phyloP scores from a whole-genome alignment of 2,888 invertebrate genomes.

The Neoascia interrupta region DNA sequence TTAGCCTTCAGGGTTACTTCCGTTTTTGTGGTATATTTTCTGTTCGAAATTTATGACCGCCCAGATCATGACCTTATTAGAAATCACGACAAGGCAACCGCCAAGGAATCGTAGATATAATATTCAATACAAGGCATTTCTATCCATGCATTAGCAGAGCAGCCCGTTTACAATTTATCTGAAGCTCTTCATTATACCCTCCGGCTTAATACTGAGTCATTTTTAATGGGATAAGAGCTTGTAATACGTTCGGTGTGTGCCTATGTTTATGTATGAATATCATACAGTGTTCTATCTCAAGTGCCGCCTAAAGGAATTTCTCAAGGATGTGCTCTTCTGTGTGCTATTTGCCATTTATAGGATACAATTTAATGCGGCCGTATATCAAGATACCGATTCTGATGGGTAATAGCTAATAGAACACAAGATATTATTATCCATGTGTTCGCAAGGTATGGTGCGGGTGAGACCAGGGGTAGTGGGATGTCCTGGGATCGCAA shows the following conservation, averaged over 20 bases:
- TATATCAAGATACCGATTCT: conserved; percentile 62
- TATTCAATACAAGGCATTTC: no score
- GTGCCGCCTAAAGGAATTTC: conserved; percentile 59
- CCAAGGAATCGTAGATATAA: no score
- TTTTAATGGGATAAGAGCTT: conserved; percentile 61
- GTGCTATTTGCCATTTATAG: conserved; percentile 43
- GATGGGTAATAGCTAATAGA: conserved; percentile 60
- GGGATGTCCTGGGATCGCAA: no score
- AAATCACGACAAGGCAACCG: conserved; percentile 24
- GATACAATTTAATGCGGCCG: conserved; percentile 63
- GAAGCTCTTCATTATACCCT: conserved; percentile 51
- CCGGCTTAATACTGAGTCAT: conserved; percentile 27
- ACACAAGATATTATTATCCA: conserved; percentile 42
- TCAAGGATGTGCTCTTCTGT: conserved; percentile 34
- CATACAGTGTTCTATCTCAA: conserved; percentile 28
- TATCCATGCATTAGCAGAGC: no score
- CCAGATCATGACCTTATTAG: conserved; percentile 45
- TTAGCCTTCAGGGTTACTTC: neutral
- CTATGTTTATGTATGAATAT: conserved; percentile 21
- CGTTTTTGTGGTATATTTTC: neutral
- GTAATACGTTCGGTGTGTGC: conserved; percentile 31
- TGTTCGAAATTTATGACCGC: conserved; percentile 30
- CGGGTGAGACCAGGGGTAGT: neutral
- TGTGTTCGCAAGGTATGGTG: no score
- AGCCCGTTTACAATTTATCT: conserved; percentile 43